Evolutionary conservation across 1,140 invertebrate genomes (phyloP).

Genomic region (Carposina sasakii): DNA sequence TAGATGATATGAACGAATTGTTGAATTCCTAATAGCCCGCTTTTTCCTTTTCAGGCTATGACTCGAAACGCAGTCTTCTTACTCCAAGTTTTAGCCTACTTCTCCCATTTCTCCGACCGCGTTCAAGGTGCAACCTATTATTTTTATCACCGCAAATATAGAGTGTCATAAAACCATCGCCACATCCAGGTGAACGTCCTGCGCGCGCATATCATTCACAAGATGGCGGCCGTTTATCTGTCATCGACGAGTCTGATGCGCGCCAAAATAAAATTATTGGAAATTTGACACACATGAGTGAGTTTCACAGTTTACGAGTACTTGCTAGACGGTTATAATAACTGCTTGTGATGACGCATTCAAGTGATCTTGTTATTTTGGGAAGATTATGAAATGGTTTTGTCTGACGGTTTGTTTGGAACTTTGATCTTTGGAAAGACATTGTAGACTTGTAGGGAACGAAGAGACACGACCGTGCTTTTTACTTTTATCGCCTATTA

Average conservation of each 20-base stretch:
- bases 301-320: conserved; percentile 46
- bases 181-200: conserved; percentile 64
- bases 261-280: conserved; percentile 71
- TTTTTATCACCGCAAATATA: conserved; percentile 63
- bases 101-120: conserved; percentile 8
- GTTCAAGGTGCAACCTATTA: conserved; percentile 50
- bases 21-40: no score
- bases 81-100: no score
- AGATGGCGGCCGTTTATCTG: conserved; percentile 64
- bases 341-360: conserved; percentile 53
- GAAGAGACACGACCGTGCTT: no score
- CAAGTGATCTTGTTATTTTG: not conserved
- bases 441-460: no score
- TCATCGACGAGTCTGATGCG: conserved; percentile 65
- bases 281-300: conserved; percentile 64
- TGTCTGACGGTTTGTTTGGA: no score
- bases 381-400: no score
- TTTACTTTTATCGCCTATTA: no score
- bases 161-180: conserved; percentile 60
- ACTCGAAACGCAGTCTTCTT: no score
- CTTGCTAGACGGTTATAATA: conserved; percentile 39
- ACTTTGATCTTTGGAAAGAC: no score
- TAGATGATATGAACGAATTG: no score
- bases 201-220: conserved; percentile 48
- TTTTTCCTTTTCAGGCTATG: no score